These are phyloP conservation scores for Macroteleia sp. DNA, from an alignment of 2,888 invertebrate species.

Conservation along the genomic window DNA sequence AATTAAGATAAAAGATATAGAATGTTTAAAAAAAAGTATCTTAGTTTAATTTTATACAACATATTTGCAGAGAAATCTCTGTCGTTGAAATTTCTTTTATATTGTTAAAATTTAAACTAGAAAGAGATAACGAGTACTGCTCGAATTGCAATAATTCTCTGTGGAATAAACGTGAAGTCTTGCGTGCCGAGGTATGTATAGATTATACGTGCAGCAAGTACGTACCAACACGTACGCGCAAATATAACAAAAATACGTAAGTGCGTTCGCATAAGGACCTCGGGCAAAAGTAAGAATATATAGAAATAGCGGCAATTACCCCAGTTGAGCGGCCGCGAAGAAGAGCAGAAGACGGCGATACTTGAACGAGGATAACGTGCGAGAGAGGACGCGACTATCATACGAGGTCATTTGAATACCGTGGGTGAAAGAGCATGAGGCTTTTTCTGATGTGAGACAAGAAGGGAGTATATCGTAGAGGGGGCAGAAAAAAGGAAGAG, in stretches of 20 bases:
- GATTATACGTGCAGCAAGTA: slow-evolving; percentile 48
- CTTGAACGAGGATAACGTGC: slow-evolving; percentile 26
- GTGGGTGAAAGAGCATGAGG: slow-evolving; percentile 55
- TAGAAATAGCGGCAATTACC: slow-evolving; percentile 76
- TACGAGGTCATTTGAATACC: slow-evolving; percentile 63
- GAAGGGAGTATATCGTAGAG: too few species aligned
- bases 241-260: slow-evolving; percentile 64
- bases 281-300: slow-evolving; percentile 67
- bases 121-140: slow-evolving; percentile 37
- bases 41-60: too few species aligned
- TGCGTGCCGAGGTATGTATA: slow-evolving; percentile 49
- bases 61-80: too few species aligned
- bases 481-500: too few species aligned
- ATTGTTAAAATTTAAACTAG: slow-evolving; percentile 46
- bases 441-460: too few species aligned
- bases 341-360: slow-evolving; percentile 17
- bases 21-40: too few species aligned
- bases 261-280: slow-evolving; percentile 55
- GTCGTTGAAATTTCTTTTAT: too few species aligned
- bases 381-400: slow-evolving; percentile 41
- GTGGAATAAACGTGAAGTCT: slow-evolving; percentile 40
- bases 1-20: too few species aligned
- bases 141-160: slow-evolving; percentile 44
- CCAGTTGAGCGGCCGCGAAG: slow-evolving; percentile 48
- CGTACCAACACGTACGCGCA: slow-evolving; percentile 42